Evolutionary conservation across 2,797 vertebrate genomes (phyloP), one percentile per base, ranked within the genome.

Genomic region (Peromyscus attwateri): DNA sequence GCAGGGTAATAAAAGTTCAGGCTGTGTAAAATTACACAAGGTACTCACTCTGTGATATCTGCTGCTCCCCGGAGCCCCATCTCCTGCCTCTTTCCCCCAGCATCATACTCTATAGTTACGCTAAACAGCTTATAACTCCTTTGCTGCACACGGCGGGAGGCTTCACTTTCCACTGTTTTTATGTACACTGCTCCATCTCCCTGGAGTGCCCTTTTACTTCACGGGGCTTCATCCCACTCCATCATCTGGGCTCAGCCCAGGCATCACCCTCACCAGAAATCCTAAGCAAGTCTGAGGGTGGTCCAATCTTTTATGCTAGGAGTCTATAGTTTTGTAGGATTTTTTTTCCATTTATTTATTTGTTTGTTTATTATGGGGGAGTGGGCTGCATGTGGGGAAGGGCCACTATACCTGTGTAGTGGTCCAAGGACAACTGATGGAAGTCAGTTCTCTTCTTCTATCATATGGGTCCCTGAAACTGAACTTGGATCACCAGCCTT

Each of bases 51-150:
- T 40, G 37, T 57, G 66, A 71, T 17, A 3, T 1, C 43, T 27
- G 12, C 46, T 52, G 79, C 4, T 73, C 40, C 87, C 49, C 7
- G 0, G 68, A 87, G 55, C 29, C 34, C 37, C 25, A 6, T 68
- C 68, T 57, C 37, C 77, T 64, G 21, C 80, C 57, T 79, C 81
- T 57, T 85, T 75, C 10, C 0, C 6, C 64, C 89, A 40, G 85
- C 40, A 31, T 25, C 87, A 8, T 23, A 34, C 16, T 77, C 57
- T n/a, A 25, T 23, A 82, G 70, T 88, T 40, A 27, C 1, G 10
- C 60, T 82, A 81, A 95, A 71, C 57, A 84, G 80, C 93, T 92
- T 46, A 40, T n/a, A 57, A 91, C 52, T 52, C 57, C 76, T 95
- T 25, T 55, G 27, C 43, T 23, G 40, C 57, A 25, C 60, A 60